Percentiles rank a stretch among this genome's conserved stretches.
Conservation (phyloP, 1,140 invertebrate species). For the Ostrea denselamellosa region DNA sequence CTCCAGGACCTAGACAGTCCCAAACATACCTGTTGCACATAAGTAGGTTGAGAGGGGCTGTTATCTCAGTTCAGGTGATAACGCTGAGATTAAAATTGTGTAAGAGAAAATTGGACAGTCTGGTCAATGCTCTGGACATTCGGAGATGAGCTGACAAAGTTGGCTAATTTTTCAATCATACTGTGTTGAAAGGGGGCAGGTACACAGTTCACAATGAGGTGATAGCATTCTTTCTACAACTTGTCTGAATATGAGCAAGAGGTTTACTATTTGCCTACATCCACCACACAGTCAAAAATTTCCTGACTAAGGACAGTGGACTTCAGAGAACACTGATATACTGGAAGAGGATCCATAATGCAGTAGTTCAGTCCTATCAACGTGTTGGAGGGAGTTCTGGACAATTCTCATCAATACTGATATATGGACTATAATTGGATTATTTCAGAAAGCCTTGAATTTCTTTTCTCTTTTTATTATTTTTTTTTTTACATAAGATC, state of each 20-base stretch:
- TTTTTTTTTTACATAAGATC: too few relatives aligned
- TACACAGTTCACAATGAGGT: neutral
- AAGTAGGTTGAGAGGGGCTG: conserved; percentile 22
- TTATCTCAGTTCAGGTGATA: conserved; percentile 30
- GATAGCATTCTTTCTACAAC: neutral
- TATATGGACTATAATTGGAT: too few relatives aligned
- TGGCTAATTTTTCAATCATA: conserved; percentile 27
- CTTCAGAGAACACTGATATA: too few relatives aligned
- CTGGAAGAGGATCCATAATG: too few relatives aligned
- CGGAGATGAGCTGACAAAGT: conserved; percentile 31
- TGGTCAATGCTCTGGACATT: neutral
- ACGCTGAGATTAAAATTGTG: conserved; percentile 37
- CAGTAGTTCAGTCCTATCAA: too few relatives aligned
- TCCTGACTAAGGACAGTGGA: too few relatives aligned
- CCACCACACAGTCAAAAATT: neutral
- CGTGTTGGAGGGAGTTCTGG: too few relatives aligned
- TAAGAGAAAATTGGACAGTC: neutral
- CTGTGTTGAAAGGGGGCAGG: conserved; percentile 36
- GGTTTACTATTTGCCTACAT: neutral
- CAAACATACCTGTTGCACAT: conserved; percentile 37
- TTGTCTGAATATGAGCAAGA: neutral
- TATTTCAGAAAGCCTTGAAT: too few relatives aligned
- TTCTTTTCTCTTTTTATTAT: too few relatives aligned
- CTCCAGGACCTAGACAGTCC: conserved; percentile 20
- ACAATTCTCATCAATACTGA: too few relatives aligned